These are phyloP conservation scores for Eriosoma lanigerum DNA, from an alignment of 1,140 invertebrate genomes.

Conservation along the genomic window DNA sequence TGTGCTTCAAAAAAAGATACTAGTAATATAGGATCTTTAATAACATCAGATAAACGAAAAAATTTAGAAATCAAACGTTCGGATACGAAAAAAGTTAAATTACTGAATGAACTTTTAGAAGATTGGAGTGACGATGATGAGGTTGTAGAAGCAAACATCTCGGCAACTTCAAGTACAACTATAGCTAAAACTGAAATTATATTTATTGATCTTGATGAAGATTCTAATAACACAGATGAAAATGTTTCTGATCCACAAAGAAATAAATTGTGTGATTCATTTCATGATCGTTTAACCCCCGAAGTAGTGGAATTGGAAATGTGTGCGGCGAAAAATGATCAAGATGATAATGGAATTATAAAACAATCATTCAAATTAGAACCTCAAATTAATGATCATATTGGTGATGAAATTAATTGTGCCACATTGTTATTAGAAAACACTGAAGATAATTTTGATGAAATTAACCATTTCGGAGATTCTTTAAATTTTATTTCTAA, in stretches of 20 bases:
- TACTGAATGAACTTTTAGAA: constrained; percentile 16
- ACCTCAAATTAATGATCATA: too few species aligned
- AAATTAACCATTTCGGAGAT: not conserved
- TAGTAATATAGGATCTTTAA: not conserved
- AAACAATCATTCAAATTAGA: too few species aligned
- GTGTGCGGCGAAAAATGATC: too few species aligned
- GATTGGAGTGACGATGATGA: constrained; percentile 7
- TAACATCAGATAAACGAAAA: not conserved
- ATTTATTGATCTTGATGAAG: not conserved
- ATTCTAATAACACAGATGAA: not conserved
- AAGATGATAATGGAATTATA: too few species aligned
- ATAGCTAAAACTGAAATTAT: not conserved
- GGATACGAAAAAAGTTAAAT: not conserved
- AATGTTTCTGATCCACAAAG: not conserved
- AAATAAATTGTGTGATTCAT: not conserved
- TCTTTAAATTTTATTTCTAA: not conserved
- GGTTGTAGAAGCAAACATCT: not conserved
- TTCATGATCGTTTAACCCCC: not conserved
- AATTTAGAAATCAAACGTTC: not conserved
- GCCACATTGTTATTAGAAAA: not conserved
- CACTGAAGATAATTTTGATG: not conserved
- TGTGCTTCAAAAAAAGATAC: not conserved
- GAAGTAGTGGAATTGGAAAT: not conserved
- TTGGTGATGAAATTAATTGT: too few species aligned
- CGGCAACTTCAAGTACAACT: not conserved